Evolutionary conservation across 2,113 vertebrate species (phyloP).

Genomic region (Silurus asotus): DNA sequence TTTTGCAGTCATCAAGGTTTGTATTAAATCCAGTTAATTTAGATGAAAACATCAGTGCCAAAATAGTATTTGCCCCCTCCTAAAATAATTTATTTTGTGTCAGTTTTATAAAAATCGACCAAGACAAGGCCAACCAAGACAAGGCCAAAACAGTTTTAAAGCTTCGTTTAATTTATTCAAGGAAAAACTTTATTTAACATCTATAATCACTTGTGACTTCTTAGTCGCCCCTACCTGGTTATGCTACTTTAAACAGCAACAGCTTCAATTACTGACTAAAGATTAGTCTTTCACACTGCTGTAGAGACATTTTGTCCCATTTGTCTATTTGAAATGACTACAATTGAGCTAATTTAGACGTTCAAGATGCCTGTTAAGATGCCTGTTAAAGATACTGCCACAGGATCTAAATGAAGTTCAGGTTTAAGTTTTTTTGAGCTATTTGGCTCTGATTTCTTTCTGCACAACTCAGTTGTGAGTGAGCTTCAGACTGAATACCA

Average conservation of each 20-base stretch:
- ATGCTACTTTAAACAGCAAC: background rate
- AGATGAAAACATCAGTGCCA: background rate
- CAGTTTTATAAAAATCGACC: background rate
- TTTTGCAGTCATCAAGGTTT: background rate
- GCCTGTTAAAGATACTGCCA: background rate
- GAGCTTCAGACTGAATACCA: background rate
- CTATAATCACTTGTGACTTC: background rate
- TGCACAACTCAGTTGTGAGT: background rate
- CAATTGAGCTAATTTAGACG: background rate
- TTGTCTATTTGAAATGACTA: background rate
- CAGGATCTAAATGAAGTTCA: background rate
- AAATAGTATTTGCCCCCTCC: background rate
- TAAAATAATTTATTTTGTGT: background rate
- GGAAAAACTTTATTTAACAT: background rate
- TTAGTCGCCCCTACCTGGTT: background rate
- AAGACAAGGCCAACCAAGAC: background rate
- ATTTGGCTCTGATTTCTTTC: background rate
- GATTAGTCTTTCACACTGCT: background rate
- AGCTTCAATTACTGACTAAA: background rate
- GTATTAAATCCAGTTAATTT: background rate
- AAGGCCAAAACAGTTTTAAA: background rate
- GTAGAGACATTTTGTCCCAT: background rate
- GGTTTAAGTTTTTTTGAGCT: background rate
- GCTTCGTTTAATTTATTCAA: background rate
- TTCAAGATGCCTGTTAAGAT: background rate